These are phyloP conservation scores for Semicossyphus pulcher DNA, from an alignment of 2,113 vertebrate species.

Conservation along the genomic window DNA sequence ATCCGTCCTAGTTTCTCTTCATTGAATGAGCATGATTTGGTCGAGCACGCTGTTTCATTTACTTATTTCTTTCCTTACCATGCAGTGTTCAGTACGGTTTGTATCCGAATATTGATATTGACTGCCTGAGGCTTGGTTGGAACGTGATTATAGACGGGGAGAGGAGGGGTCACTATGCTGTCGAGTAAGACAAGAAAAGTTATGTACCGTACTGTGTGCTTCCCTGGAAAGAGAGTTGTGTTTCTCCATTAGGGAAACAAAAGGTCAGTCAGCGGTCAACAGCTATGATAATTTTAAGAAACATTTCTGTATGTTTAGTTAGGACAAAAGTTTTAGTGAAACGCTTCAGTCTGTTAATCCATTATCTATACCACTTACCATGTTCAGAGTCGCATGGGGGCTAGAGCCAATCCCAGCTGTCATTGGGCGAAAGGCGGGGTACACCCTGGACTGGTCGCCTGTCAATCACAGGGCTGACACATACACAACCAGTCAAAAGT, in stretches of 20 bases:
- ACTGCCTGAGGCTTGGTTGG: conserved; percentile 45
- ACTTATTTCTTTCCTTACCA: conserved; percentile 40
- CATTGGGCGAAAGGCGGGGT: no score
- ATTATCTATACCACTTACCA: no score
- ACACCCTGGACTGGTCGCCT: no score
- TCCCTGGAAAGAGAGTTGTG: conserved; percentile 1
- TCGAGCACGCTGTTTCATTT: conserved; percentile 58
- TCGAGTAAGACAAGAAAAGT: conserved; percentile 16
- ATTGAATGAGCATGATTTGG: conserved; percentile 74
- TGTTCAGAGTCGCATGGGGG: no score
- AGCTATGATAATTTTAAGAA: no score
- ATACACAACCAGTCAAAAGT: no score
- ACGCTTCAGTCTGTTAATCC: no score
- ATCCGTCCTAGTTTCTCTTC: conserved; percentile 75
- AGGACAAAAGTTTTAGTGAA: no score
- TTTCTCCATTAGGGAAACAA: not conserved
- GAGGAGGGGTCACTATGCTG: not conserved
- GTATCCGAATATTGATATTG: conserved; percentile 56
- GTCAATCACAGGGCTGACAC: no score
- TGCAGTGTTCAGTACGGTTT: conserved; percentile 32
- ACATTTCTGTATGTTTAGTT: no score
- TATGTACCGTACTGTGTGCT: conserved; percentile 3
- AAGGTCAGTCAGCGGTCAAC: not conserved
- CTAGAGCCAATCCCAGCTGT: no score
- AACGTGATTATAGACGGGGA: conserved; percentile 12